Conservation (phyloP, 2,797 vertebrate genomes). For the Takifugu ocellatus region DNA sequence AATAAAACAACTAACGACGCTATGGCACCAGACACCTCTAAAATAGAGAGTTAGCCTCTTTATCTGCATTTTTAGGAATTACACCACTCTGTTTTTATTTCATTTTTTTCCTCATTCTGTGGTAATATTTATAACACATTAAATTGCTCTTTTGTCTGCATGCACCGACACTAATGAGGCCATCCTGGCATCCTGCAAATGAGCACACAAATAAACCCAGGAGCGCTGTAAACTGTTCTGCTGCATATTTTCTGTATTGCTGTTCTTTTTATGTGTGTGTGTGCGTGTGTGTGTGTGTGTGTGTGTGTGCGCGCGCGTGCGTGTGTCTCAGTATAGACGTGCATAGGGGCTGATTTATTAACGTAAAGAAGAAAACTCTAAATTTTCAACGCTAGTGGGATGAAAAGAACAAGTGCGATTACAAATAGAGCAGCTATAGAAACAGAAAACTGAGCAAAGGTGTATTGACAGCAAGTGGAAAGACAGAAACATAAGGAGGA, state of each 20-base stretch:
- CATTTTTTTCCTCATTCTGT: conserved; percentile 27
- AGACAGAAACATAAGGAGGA: conserved; percentile 15
- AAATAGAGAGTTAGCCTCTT: neutral
- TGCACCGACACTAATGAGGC: conserved; percentile 53
- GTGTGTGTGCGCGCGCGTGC: no score
- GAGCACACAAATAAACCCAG: conserved; percentile 10
- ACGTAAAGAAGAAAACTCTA: neutral
- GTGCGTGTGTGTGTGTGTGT: conserved; percentile 3
- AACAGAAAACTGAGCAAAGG: conserved; percentile 39
- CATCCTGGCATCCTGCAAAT: conserved; percentile 44
- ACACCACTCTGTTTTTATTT: conserved; percentile 18
- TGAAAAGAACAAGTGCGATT: conserved; percentile 34
- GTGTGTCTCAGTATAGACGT: no score
- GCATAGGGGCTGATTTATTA: no score
- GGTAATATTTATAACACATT: conserved; percentile 44
- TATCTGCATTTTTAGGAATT: conserved; percentile 13
- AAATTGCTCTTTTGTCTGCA: conserved; percentile 52
- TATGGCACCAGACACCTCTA: neutral
- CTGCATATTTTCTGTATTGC: conserved; percentile 30
- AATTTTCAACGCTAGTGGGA: neutral
- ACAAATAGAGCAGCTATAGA: conserved; percentile 50
- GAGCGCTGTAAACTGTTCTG: conserved; percentile 22
- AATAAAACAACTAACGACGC: neutral
- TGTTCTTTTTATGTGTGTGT: neutral
- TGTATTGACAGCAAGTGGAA: conserved; percentile 17